Conservation (phyloP, 2,113 vertebrate genomes). For the Excalfactoria chinensis region DNA sequence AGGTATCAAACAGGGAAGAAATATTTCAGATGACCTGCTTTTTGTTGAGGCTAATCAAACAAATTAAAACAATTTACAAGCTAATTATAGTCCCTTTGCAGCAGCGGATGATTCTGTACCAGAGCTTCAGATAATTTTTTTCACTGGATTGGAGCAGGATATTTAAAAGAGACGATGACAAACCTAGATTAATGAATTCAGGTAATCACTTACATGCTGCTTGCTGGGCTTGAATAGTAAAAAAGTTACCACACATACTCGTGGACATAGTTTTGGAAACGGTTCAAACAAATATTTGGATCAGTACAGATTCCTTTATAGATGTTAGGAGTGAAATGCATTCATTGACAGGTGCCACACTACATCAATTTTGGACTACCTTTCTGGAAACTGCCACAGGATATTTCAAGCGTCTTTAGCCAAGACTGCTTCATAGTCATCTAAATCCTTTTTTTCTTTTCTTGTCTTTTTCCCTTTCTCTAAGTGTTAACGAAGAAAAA, state of each 20-base stretch:
- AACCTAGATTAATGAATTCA: not conserved
- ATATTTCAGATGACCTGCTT: slow-evolving; percentile 49
- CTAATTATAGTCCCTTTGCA: not conserved
- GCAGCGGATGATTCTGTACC: not conserved
- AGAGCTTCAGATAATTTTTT: not conserved
- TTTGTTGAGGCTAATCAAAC: slow-evolving; percentile 51
- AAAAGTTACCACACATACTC: not conserved
- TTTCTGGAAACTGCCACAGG: not conserved
- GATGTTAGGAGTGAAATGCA: not conserved
- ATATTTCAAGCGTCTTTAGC: not conserved
- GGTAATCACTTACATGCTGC: not conserved
- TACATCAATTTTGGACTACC: not conserved
- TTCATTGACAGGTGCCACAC: not conserved
- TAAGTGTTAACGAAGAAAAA: not conserved
- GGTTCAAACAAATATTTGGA: slow-evolving; percentile 5
- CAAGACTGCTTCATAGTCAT: not conserved
- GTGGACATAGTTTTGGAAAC: not conserved
- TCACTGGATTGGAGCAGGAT: not conserved
- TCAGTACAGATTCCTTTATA: not conserved
- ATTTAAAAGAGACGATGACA: not conserved
- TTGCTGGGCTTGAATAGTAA: not conserved
- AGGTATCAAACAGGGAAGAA: slow-evolving; percentile 35
- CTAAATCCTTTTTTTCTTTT: not conserved
- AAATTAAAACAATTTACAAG: slow-evolving; percentile 17
- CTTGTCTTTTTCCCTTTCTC: fast-evolving